Percentiles rank a stretch among this genome's conserved stretches.
Conservation (phyloP, 2,113 vertebrate genomes). For the Anguilla japonica region DNA sequence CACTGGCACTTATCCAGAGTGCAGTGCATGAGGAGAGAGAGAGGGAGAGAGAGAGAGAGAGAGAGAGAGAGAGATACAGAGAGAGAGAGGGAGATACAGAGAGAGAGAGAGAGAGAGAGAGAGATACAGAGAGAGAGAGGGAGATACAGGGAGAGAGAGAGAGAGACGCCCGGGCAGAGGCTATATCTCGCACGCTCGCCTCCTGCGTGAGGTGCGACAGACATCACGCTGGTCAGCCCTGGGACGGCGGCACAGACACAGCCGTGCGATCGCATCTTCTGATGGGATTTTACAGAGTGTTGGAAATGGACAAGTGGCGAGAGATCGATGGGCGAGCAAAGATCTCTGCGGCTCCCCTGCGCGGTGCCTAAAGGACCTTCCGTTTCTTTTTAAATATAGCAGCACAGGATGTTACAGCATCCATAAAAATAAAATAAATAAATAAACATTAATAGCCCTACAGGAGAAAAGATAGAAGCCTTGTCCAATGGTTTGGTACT, state of each 20-base stretch:
- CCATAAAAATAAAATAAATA: neutral
- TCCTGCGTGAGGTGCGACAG: neutral
- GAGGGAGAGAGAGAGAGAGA: no score
- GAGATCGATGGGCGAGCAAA: neutral
- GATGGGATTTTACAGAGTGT: neutral
- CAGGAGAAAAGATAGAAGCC: neutral
- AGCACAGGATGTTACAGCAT: neutral
- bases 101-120: no score
- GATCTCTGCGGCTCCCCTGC: neutral
- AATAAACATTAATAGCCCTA: neutral
- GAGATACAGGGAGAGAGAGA: neutral
- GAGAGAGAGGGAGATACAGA: no score
- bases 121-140: no score
- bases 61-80: no score
- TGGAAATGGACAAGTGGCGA: neutral
- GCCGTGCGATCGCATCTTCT: neutral
- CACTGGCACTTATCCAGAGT: no score
- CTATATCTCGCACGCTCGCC: slow-evolving; percentile 5
- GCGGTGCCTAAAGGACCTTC: neutral
- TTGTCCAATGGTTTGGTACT: neutral
- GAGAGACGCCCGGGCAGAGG: neutral
- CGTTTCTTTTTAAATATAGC: neutral
- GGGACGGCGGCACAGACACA: neutral
- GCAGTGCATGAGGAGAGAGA: neutral
- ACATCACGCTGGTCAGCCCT: neutral